phyloP scores from a whole-genome alignment of 2,113 vertebrate genomes.

The Ailuropoda melanoleuca region DNA sequence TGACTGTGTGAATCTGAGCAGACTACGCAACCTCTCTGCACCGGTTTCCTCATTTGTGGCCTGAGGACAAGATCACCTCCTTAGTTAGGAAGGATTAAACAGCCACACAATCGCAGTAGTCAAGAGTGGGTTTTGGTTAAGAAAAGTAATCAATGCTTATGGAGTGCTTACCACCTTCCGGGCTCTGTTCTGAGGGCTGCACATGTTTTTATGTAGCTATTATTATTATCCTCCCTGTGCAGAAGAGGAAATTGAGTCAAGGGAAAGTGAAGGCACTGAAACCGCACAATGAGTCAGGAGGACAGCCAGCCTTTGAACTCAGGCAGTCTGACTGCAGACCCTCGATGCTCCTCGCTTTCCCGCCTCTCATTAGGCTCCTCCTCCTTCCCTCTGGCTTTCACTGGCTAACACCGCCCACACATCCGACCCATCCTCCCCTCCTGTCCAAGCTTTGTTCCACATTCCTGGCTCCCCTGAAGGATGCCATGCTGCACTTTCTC shows the following conservation, averaged over 20 bases:
- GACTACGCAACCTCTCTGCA: not conserved
- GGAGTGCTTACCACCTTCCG: not conserved
- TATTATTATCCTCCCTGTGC: not conserved
- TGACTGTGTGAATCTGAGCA: not conserved
- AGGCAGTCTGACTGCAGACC: not conserved
- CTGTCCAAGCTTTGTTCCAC: not conserved
- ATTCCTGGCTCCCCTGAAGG: not conserved
- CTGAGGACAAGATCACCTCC: not conserved
- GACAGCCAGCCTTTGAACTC: not conserved
- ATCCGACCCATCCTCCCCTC: not conserved
- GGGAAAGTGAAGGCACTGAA: slow-evolving; percentile 41
- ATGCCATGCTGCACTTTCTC: not conserved
- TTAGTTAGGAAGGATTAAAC: not conserved
- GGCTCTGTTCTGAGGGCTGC: not conserved
- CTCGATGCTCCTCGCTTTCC: fast-evolving
- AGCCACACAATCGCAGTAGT: not conserved
- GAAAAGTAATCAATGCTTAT: not conserved
- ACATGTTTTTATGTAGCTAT: not conserved
- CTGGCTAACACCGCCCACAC: not conserved
- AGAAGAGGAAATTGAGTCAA: slow-evolving; percentile 22
- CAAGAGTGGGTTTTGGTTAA: not conserved
- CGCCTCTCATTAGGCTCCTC: not conserved
- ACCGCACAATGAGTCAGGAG: not conserved
- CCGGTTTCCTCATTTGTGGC: not conserved
- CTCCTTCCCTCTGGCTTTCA: not conserved